phyloP scores from a whole-genome alignment of 2,888 invertebrate genomes.

The Volucella inanis region DNA sequence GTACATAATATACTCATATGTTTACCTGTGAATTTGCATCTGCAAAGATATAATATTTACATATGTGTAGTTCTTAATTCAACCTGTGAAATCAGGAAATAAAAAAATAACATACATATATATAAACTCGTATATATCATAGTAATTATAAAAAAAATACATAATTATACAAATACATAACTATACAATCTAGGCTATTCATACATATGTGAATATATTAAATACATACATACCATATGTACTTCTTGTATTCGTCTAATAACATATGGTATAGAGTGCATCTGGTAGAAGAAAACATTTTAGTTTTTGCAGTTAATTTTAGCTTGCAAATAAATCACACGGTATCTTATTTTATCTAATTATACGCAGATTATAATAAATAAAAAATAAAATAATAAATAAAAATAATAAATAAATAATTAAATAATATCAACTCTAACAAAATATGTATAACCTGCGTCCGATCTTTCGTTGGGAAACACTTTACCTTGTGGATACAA shows the following conservation, averaged over 20 bases:
- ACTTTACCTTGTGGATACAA: constrained; percentile 32
- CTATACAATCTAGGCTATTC: too few species aligned
- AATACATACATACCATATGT: background rate
- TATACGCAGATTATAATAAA: background rate
- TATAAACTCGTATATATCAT: too few species aligned
- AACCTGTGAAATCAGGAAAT: too few species aligned
- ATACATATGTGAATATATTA: too few species aligned
- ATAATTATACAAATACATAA: too few species aligned
- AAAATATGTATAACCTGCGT: constrained; percentile 8
- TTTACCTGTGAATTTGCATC: too few species aligned
- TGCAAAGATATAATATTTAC: too few species aligned
- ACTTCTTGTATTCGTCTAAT: background rate
- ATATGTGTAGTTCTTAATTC: too few species aligned
- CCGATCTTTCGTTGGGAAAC: constrained; percentile 2
- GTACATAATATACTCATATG: too few species aligned
- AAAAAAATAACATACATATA: too few species aligned
- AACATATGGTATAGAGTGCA: too few species aligned
- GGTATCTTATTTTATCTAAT: background rate
- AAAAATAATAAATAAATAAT: constrained; percentile 13
- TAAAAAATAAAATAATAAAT: constrained; percentile 2
- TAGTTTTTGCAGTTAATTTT: constrained; percentile 19
- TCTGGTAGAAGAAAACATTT: background rate
- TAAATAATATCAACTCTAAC: constrained; percentile 30
- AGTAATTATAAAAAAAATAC: too few species aligned
- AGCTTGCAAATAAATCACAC: constrained; percentile 17